These are phyloP conservation scores for Drosophila virilis DNA, from an alignment of 1,140 invertebrate species.

Conservation along the genomic window DNA sequence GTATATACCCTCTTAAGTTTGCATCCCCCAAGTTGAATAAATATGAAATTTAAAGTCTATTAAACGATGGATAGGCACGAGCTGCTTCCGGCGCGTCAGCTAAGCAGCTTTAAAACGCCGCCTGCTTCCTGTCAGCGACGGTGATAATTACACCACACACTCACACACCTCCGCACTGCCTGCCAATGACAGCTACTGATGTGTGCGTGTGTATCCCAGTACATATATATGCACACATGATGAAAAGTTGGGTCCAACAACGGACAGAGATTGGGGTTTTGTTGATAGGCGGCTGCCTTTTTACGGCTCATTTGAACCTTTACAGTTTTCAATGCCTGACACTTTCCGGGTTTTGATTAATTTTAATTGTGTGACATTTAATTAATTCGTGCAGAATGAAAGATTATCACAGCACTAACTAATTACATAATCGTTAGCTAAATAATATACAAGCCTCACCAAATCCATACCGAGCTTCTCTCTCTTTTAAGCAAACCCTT, in stretches of 20 bases:
- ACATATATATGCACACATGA: not conserved
- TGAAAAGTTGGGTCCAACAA: conserved; percentile 15
- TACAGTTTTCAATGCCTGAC: conserved; percentile 30
- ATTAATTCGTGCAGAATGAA: conserved; percentile 36
- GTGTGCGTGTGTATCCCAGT: not conserved
- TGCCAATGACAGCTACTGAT: conserved; percentile 5
- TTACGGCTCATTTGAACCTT: conserved; percentile 56
- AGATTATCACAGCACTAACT: conserved; percentile 30
- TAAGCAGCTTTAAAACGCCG: conserved; percentile 62
- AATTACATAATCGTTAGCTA: conserved; percentile 30
- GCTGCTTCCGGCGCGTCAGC: conserved; percentile 13
- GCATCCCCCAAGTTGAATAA: conserved; percentile 25
- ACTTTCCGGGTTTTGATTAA: conserved; percentile 17
- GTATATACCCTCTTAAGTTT: conserved; percentile 14
- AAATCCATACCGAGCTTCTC: not conserved
- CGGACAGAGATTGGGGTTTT: not conserved
- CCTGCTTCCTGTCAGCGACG: conserved; percentile 38
- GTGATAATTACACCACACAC: conserved; percentile 35
- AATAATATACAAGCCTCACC: conserved; percentile 18
- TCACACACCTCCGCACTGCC: not conserved
- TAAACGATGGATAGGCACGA: conserved; percentile 64
- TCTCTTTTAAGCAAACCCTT: no score
- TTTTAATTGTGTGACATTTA: conserved; percentile 35
- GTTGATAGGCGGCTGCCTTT: conserved; percentile 14
- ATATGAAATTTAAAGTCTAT: conserved; percentile 71